Evolutionary conservation across 92 coral and sea anemone genomes (phyloP), one percentile per base, ranked within the genome.

Genomic region (Porites divaricata): DNA sequence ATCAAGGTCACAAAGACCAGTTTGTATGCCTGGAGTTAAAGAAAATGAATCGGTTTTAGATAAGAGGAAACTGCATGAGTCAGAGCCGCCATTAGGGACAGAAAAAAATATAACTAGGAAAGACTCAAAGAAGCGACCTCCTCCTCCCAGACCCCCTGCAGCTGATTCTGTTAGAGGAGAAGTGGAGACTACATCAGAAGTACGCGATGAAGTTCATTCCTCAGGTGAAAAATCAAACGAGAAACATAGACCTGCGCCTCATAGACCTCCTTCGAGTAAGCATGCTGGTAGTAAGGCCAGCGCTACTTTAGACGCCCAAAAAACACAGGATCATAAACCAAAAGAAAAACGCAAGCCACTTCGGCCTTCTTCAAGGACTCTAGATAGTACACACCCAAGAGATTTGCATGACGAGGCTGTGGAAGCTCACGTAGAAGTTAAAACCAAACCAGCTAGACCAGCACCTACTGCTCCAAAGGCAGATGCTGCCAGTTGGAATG

Each of bases 371-470:
- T 69, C 75, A 13, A 76, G 51, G 25, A 48, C 25, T 16, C 17
- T 67, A 14, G 91, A 88, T 23, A 35, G 58, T 9, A 45, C 63
- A 26, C 53, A 53, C 23, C 48, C 67, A 9, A 82, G 72, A 48
- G 48, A 82, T 2, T 45, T 16, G 16, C 78, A 23, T 19, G 51
- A 48, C 8, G 70, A 52, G 48, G 41, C 78, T 14, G 72, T 8
- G 1, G 58, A 82, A 54, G 23, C 67, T 58, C 56, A 10, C n/a
- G 71, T 63, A 28, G 81, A 75, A 16, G 72, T 87, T 48, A 93
- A 84, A 57, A 73, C 81, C 17, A 91, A 87, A 79, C 94, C 91
- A 9, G 81, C 88, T 13, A 88, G 95, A 59, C 98, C 99, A 24
- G 88, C 90, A n/a, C 84, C 97, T 4, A 64, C 86, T 24, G 87